These are phyloP conservation scores for Ischnus inquisitorius DNA, from an alignment of 2,888 invertebrate species.

Conservation along the genomic window DNA sequence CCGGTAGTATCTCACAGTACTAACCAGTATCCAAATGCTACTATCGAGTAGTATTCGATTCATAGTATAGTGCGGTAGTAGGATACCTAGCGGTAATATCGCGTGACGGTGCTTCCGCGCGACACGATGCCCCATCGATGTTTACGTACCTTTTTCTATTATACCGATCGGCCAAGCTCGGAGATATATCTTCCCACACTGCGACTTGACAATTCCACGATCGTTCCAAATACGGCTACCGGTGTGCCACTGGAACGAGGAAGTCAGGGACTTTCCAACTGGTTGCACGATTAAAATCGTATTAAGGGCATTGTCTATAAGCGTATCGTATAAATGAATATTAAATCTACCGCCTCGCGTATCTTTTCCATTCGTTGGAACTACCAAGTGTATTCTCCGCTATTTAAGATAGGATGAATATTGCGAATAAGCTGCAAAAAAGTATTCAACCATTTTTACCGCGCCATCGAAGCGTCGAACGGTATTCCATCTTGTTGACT, in stretches of 20 bases:
- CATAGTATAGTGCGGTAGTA: neutral
- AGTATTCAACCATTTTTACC: neutral
- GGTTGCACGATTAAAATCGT: conserved; percentile 61
- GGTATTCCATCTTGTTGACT: neutral
- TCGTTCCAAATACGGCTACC: conserved; percentile 66
- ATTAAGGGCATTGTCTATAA: conserved; percentile 56
- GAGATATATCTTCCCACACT: conserved; percentile 68
- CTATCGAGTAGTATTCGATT: neutral
- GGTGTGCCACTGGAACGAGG: conserved; percentile 59
- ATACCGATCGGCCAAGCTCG: conserved; percentile 46
- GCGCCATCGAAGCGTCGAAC: too few species aligned
- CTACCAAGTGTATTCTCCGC: neutral
- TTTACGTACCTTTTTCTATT: conserved; percentile 49
- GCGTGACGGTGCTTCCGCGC: conserved; percentile 58
- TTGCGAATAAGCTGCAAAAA: neutral
- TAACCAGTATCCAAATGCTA: neutral
- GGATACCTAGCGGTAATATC: conserved; percentile 36
- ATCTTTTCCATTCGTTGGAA: neutral
- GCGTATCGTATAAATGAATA: conserved; percentile 46
- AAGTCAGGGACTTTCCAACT: conserved; percentile 50
- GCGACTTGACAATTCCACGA: conserved; percentile 59
- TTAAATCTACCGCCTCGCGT: conserved; percentile 22
- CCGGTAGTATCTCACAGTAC: conserved; percentile 19
- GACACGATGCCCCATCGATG: conserved; percentile 35
- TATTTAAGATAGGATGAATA: neutral